Conservation (phyloP, 2,888 invertebrate genomes). For the Tanypteryx hageni region DNA sequence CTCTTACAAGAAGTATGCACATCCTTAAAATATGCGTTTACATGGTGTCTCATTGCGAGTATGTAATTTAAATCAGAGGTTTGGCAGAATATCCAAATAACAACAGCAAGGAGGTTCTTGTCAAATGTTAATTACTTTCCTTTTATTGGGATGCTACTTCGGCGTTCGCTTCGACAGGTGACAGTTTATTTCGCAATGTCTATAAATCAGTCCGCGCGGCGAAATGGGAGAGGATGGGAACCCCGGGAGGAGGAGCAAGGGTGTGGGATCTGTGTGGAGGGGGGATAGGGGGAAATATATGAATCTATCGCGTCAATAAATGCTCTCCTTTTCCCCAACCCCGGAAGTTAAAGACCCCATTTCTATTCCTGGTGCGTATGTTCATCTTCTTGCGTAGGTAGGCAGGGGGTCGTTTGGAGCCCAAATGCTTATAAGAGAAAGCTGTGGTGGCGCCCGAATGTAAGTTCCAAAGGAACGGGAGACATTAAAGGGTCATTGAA, state of each 20-base stretch:
- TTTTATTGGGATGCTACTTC: too few relatives aligned
- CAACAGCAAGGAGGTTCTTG: too few relatives aligned
- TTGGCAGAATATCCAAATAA: too few relatives aligned
- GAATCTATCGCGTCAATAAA: neutral
- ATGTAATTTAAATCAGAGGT: too few relatives aligned
- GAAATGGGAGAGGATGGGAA: neutral
- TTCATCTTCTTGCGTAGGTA: neutral
- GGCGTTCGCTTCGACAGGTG: too few relatives aligned
- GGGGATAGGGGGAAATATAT: neutral
- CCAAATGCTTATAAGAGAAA: conserved; percentile 23
- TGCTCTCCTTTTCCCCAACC: neutral
- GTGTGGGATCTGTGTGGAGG: neutral
- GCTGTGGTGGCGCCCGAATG: neutral
- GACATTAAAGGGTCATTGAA: neutral
- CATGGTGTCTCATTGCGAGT: too few relatives aligned
- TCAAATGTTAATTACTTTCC: too few relatives aligned
- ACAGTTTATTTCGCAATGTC: neutral
- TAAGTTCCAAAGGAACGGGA: neutral
- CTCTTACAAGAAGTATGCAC: too few relatives aligned
- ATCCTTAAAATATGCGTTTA: too few relatives aligned
- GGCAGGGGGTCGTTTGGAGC: neutral
- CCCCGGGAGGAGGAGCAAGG: neutral
- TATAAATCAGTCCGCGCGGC: neutral
- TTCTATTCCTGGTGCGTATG: neutral
- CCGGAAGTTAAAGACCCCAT: neutral